Evolutionary conservation across 2,888 invertebrate genomes (phyloP), one percentile per base, ranked within the genome.

Genomic region (Omphaloscelis lunosa): DNA sequence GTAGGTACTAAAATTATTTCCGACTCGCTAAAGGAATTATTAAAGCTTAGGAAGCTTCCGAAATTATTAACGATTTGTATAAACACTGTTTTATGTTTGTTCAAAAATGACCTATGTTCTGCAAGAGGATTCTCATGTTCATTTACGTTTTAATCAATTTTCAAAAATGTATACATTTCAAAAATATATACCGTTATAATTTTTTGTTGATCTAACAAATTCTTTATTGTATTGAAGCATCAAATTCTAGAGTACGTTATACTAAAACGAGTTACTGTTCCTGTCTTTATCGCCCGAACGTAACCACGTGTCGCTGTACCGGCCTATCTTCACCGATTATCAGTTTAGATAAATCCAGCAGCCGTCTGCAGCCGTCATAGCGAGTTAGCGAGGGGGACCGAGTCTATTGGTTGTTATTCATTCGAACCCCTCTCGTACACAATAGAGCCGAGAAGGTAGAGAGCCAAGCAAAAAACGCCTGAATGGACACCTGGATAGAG

Each of bases 1-100:
- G 91, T 93, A 93, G 86, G 90, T 90, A 91, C 93, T 93, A 92
- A 92, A 93, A 92, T 92, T 95, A 94, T 92, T 92, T 91, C 86
- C 79, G 84, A 88, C 86, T 86, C 68, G 72, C 79, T 59, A 84
- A 89, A 88, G 80, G 82, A 82, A 77, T 88, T 90, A n/a, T n/a
- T n/a, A n/a, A n/a, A n/a, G n/a, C n/a, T n/a, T n/a, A n/a, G n/a
- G n/a, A n/a, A 88, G 80, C 88, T 81, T 86, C 86, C 73, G 86
- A 81, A 87, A 27, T 72, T 73, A 80, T 79, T 76, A 73, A 75
- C 34, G 39, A 73, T 68, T 61, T 11, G 34, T 66, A 62, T 62
- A 58, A 81, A 76, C 72, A 86, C 69, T 74, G 62, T 74, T 63
- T 70, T 39, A 65, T 72, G 66, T 70, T 61, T 56, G 15, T 39